Evolutionary conservation across 2,797 vertebrate species (phyloP), one percentile per base, ranked within the genome.

Genomic region (Streptopelia turtur): DNA sequence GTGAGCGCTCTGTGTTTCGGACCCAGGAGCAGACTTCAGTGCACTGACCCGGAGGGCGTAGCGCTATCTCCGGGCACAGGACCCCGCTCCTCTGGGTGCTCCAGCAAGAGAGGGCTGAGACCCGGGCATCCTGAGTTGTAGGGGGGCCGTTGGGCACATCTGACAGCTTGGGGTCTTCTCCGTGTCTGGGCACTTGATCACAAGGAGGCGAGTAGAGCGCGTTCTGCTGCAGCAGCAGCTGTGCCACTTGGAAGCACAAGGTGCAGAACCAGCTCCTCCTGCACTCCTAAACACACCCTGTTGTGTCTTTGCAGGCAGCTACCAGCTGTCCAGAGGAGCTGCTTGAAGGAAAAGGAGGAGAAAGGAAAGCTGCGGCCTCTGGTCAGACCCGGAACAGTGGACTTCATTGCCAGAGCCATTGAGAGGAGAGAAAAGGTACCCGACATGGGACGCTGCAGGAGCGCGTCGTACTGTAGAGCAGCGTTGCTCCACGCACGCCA

Each of bases 401-500:
- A 77, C 37, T 83, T 89, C 9, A 6, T 77, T 70, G 35, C 57
- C 30, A 5, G 10, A 43, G 4, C 52, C 24, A 18, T 17, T 20
- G 59, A 69, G 57, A 31, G 2, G 17, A 61, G 16, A 21, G 5
- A 21, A 43, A 8, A 50, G 87, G 72, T 77, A 77, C 43, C 10
- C 50, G 64, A 35, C 25, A 31, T 0, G 3, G 61, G 24, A 35
- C n/a, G 64, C 72, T 83, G 35, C 35, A 28, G n/a, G 11, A 33
- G 28, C 3, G 1, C 30, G 50, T 76, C 1, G 1, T 10, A 8
- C 18, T 21, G 79, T 11, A 14, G 18, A 49, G 52, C 5, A 37
- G 43, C 4, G 1, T 31, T 2, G 7, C 53, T 66, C 31, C 2
- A 5, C 3, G 5, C 22, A 12, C 37, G 37, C 10, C 37, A 37